A percentile compares a stretch with the other conserved stretches of the same genome.
Evolutionary conservation across 2,797 vertebrate species (phyloP).

Genomic region (Poecilia gillii): DNA sequence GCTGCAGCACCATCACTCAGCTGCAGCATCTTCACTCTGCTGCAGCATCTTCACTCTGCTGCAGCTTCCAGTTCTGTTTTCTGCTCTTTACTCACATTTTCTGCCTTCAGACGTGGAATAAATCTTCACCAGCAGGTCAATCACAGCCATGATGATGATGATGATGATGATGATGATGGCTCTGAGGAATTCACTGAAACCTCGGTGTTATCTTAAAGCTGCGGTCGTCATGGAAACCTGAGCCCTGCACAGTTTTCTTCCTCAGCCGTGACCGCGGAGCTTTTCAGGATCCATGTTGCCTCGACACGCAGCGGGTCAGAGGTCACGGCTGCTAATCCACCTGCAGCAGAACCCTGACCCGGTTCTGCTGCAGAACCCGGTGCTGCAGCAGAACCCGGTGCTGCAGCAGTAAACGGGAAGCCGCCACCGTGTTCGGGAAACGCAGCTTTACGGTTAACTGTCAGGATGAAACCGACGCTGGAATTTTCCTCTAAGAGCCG

Average conservation of each 20-base stretch:
- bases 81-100: not conserved
- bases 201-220: not conserved
- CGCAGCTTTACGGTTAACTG: not conserved
- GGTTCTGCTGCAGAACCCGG: not conserved
- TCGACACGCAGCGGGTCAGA: not conserved
- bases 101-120: not conserved
- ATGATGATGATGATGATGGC: not conserved
- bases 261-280: not conserved
- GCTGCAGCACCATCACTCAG: too few relatives aligned
- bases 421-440: too few relatives aligned
- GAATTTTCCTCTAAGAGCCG: slow-evolving; percentile 50
- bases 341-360: not conserved
- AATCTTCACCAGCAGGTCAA: not conserved
- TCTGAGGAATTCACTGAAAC: not conserved
- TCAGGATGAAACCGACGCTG: slow-evolving; percentile 8
- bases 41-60: too few relatives aligned
- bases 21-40: too few relatives aligned
- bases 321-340: not conserved
- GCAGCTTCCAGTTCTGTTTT: too few relatives aligned
- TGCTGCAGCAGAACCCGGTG: too few relatives aligned
- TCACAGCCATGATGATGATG: too few relatives aligned
- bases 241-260: not conserved
- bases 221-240: not conserved
- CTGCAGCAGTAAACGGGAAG: too few relatives aligned
- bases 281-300: not conserved